Conservation (phyloP, 92 coral and sea anemone genomes). For the Bergia sp. region DNA sequence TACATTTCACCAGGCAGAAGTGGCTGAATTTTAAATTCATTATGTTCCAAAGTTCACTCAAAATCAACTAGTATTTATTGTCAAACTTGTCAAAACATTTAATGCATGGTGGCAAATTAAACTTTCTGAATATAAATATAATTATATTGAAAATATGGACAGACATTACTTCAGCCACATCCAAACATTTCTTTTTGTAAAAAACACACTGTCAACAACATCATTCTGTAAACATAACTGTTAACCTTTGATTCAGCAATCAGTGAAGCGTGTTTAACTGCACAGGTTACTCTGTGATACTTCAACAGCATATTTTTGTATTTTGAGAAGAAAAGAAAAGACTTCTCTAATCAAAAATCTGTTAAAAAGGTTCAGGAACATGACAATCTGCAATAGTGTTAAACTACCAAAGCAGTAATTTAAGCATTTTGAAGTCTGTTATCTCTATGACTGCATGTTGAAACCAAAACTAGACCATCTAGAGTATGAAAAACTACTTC, state of each 20-base stretch:
- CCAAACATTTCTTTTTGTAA: slow-evolving; percentile 1
- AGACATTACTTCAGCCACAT: neutral
- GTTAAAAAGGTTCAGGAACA: neutral
- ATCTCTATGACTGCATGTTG: neutral
- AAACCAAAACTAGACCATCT: neutral
- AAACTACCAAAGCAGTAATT: neutral
- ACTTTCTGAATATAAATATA: slow-evolving; percentile 7
- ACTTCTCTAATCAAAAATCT: neutral
- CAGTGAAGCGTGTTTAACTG: neutral
- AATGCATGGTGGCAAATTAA: neutral
- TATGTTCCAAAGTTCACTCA: neutral
- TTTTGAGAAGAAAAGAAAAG: neutral
- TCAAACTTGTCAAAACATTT: slow-evolving; percentile 1
- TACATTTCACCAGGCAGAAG: neutral
- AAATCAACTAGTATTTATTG: neutral
- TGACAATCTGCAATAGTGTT: neutral
- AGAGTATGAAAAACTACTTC: neutral
- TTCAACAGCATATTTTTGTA: neutral
- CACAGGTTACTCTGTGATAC: neutral
- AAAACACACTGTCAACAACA: neutral
- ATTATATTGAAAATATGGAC: neutral
- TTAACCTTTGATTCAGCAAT: neutral
- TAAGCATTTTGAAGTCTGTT: neutral
- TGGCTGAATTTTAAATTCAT: neutral
- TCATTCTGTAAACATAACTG: neutral